Evolutionary conservation across 2,888 invertebrate species (phyloP).

Genomic region (Lasiommata megera): DNA sequence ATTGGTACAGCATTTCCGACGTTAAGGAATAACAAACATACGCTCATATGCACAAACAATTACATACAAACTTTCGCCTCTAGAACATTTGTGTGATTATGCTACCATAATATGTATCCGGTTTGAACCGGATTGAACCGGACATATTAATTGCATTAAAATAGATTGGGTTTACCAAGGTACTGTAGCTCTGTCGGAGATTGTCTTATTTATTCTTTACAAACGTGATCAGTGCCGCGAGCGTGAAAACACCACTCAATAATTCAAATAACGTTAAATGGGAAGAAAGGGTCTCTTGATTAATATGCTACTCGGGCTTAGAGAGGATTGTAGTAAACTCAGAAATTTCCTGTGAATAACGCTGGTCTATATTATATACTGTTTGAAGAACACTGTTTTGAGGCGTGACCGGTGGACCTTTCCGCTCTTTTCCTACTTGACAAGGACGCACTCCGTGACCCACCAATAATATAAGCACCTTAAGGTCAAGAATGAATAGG

Average conservation of each 20-base stretch:
- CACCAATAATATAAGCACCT: no score
- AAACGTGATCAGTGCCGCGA: neutral
- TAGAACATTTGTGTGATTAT: no score
- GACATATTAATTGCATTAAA: no score
- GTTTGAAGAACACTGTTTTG: constrained; percentile 2
- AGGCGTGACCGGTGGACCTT: neutral
- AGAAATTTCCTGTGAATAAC: constrained; percentile 3
- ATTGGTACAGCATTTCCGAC: no score
- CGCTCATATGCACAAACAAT: no score
- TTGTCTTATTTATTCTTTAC: neutral
- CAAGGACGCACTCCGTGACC: no score
- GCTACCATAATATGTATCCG: no score
- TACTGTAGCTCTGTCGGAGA: neutral
- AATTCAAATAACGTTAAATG: constrained; percentile 13
- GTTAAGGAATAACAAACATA: no score
- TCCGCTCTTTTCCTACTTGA: neutral
- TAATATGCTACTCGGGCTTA: constrained; percentile 11
- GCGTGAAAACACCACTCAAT: constrained; percentile 18
- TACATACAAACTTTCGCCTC: no score
- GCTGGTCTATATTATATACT: neutral
- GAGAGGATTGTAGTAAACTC: constrained; percentile 11
- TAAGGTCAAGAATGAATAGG: no score
- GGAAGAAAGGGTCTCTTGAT: constrained; percentile 4
- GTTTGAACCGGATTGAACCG: no score
- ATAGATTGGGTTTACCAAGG: no score